Conservation (phyloP, 2,797 vertebrate species). For the Mus minutoides region DNA sequence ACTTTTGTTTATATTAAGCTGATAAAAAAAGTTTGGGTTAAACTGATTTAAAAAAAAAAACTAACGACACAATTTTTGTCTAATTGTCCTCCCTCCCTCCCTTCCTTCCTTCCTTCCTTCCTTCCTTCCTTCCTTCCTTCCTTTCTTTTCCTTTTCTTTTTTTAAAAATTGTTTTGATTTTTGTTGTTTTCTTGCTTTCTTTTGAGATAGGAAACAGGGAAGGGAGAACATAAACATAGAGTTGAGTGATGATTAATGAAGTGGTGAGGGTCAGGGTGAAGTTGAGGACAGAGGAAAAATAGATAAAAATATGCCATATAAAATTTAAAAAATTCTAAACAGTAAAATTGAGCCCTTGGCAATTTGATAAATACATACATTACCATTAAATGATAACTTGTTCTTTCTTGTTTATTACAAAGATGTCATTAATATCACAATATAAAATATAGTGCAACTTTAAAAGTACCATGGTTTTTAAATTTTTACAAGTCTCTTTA, state of each 20-base stretch:
- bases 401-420: not conserved
- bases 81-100: no score
- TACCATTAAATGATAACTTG: not conserved
- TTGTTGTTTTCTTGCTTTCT: not conserved
- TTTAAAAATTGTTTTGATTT: not conserved
- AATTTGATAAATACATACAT: not conserved
- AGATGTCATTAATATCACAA: not conserved
- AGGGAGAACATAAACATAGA: not conserved
- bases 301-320: not conserved
- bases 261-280: not conserved
- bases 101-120: not conserved
- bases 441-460: not conserved
- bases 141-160: not conserved
- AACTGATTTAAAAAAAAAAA: not conserved
- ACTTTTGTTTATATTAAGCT: not conserved
- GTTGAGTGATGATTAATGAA: not conserved
- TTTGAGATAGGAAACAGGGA: not conserved
- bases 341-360: not conserved
- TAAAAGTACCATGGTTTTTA: not conserved
- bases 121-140: not conserved
- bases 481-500: not conserved
- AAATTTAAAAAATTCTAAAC: not conserved
- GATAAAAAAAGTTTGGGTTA: not conserved
- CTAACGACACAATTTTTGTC: not conserved
- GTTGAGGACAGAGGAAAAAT: not conserved